Evolutionary conservation across 2,888 invertebrate genomes (phyloP), one percentile per base, ranked within the genome.

Genomic region (Sphecodes monilicornis): DNA sequence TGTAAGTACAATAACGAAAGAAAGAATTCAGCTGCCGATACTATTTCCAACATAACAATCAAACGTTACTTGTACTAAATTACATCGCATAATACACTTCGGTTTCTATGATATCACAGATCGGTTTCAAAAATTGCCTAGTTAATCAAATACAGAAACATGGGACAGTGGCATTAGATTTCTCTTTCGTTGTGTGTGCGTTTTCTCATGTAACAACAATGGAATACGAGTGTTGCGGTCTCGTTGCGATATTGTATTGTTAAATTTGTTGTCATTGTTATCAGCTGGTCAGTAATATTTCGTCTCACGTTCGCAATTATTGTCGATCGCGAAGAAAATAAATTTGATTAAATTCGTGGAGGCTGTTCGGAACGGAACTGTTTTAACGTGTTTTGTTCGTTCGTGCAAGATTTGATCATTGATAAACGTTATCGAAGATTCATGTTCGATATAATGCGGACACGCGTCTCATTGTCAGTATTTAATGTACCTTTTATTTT

Each of bases 391-490:
- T 60, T 60, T 74, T 43, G 26, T 29, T 1, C 43, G 57, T 26
- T 69, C 16, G 26, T 60, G 26, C 10, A 54, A 32, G 18, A 69
- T 22, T 13, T 41, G 10, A n/a, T 41, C 29, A 39, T 18, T 69
- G 76, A 76, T 46, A 32, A 46, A n/a, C 29, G n/a, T n/a, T 18
- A 82, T 22, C 3, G 50, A 64, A 64, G 69, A 82, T 16, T 18
- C 46, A 41, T 5, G 1, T 71, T 26, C 18, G 64, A 43, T 3
- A 50, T 60, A 22, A 26, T 16, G 26, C 26, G 36, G 3, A 41
- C 16, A 60, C 43, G 13, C 13, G 43, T 32, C n/a, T n/a, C n/a
- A n/a, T n/a, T n/a, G n/a, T 10, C n/a, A 16, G n/a, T n/a, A 3
- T 57, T 71, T 18, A 2, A 22, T 26, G 36, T 3, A 57, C 22